Conservation (phyloP, 2,113 vertebrate genomes). For the Callithrix jacchus region DNA sequence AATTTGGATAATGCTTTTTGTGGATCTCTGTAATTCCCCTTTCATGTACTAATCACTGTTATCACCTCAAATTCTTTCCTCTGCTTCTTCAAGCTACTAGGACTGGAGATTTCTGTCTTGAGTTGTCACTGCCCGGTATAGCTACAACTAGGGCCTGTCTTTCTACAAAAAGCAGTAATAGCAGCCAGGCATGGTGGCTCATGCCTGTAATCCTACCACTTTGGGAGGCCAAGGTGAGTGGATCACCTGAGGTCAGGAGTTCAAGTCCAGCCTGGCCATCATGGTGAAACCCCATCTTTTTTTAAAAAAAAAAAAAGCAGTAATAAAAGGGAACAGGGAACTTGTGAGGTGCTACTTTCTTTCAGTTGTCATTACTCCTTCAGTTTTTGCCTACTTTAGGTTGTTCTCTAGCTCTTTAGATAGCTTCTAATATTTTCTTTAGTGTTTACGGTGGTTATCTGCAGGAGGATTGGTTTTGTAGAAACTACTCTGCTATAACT, state of each 20-base stretch:
- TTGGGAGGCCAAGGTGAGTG: too few relatives aligned
- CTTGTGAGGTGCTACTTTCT: neutral
- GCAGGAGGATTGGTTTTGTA: neutral
- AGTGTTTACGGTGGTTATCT: neutral
- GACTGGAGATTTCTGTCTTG: neutral
- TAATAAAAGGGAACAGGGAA: neutral
- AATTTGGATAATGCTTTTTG: neutral
- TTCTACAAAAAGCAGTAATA: neutral
- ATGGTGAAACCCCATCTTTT: too few relatives aligned
- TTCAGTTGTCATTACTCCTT: neutral
- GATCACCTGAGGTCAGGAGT: too few relatives aligned
- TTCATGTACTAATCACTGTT: too few relatives aligned
- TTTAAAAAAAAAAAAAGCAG: neutral
- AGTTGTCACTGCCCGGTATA: neutral
- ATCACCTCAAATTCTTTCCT: too few relatives aligned
- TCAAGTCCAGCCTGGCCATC: too few relatives aligned
- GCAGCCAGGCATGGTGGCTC: too few relatives aligned
- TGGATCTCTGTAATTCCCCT: neutral
- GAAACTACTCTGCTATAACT: neutral
- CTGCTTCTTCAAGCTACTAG: neutral
- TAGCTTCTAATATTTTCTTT: slow-evolving; percentile 19
- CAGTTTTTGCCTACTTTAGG: neutral
- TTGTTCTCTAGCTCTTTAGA: neutral
- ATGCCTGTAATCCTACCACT: too few relatives aligned
- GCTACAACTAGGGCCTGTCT: neutral